Base-by-base conservation (phyloP, 1,140 invertebrate genomes). In the Hyles euphorbiae region DNA sequence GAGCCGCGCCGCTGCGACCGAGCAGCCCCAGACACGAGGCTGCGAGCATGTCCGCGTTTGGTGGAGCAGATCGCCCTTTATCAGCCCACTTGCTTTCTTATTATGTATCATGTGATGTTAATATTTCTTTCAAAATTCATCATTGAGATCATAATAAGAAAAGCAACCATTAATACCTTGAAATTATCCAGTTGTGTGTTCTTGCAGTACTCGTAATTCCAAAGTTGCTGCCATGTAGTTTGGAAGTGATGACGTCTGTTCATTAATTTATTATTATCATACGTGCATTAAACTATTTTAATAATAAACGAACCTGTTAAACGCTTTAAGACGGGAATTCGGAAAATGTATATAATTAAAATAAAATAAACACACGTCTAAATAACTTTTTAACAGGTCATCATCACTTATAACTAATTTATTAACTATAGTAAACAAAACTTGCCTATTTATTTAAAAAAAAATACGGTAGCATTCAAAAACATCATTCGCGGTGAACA, bases 161-260 rank as follows among this genome's bases (percentile, higher is more conserved):
- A 77, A 61, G 83, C 85, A 88, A 82, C 68, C 69, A 74, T 74
- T 78, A 64, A 60, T 70, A 76, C 73, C 61, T 78, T 76, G 67
- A 68, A 74, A 55, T 69, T 81, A 71, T 77, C 70, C 74, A 77
- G 67, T 83, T 83, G 74, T 84, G 76, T 86, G 81, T 86, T 70
- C 70, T 44, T 73, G 76, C 83, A 88, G 85, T 88, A 78, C 75
- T 88, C 85, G 85, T 86, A 88, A 88, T 67, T 88, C 85, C 85
- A 88, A 79, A 84, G 81, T 81, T 71, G 70, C 67, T 77, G 61
- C 61, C 67, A 59, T 61, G 56, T 47, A 34, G n/a, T 48, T 61
- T 33, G 36, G 36, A 73, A 73, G 70, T 78, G 70, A 74, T 75
- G 72, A 76, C 68, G 61, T 74, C 68, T 73, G 61, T 70, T 71